phyloP scores from a whole-genome alignment of 2,113 vertebrate genomes.

The Mustela lutreola region DNA sequence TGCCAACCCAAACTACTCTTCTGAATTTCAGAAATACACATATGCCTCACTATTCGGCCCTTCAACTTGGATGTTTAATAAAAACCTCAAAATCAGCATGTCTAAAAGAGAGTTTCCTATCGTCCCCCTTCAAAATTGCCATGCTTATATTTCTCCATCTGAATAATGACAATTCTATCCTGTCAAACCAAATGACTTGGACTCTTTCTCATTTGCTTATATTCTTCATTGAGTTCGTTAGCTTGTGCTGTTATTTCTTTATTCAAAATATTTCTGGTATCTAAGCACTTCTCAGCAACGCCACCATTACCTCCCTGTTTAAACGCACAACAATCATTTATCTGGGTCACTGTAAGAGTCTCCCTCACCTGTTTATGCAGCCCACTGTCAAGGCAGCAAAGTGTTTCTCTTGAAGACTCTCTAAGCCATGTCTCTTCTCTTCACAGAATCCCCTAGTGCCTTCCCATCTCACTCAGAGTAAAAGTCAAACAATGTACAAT shows the following conservation, averaged over 20 bases:
- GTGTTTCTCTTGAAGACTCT: background rate
- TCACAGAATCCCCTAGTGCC: background rate
- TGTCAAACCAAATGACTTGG: background rate
- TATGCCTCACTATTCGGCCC: background rate
- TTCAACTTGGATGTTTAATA: background rate
- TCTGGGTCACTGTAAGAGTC: background rate
- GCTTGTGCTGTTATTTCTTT: background rate
- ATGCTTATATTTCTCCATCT: background rate
- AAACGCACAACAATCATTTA: background rate
- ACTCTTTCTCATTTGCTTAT: background rate
- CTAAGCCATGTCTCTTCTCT: background rate
- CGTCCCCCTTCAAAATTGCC: background rate
- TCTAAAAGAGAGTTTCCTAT: background rate
- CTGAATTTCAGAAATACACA: slow-evolving; percentile 25
- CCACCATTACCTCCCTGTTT: background rate
- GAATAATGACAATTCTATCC: background rate
- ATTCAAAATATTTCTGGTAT: background rate
- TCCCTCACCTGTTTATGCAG: background rate
- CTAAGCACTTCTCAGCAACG: background rate
- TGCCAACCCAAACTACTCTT: background rate
- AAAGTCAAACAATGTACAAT: background rate
- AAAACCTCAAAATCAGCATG: background rate
- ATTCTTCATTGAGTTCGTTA: background rate
- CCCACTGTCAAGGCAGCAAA: background rate
- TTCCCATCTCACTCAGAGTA: background rate